Evolutionary conservation across 2,888 invertebrate genomes (phyloP).

Genomic region (Apamea monoglypha): DNA sequence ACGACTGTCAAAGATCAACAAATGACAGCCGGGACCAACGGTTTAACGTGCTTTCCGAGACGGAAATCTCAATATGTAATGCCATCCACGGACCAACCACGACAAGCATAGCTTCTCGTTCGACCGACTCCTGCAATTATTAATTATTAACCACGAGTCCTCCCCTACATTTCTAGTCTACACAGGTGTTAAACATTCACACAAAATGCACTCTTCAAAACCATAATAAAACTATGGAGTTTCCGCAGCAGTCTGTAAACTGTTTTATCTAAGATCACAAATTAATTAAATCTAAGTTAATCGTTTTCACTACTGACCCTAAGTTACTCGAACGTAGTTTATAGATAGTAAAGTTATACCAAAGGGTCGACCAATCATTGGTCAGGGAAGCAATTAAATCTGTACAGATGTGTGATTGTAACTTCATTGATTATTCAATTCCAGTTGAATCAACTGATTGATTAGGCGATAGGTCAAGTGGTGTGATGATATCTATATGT

Average conservation of each 20-base stretch:
- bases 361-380: slow-evolving; percentile 42
- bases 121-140: too few relatives aligned
- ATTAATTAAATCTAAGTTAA: not conserved
- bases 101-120: too few relatives aligned
- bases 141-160: too few relatives aligned
- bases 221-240: not conserved
- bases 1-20: too few relatives aligned
- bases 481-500: not conserved
- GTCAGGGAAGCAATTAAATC: slow-evolving; percentile 46
- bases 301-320: not conserved
- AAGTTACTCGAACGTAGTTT: slow-evolving; percentile 18
- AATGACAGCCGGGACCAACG: too few relatives aligned
- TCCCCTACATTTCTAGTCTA: too few relatives aligned
- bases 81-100: too few relatives aligned
- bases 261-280: not conserved
- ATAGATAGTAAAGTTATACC: slow-evolving; percentile 20
- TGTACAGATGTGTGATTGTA: slow-evolving; percentile 45
- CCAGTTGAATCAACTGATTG: slow-evolving; percentile 53
- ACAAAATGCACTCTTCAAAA: not conserved
- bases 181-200: too few relatives aligned
- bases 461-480: slow-evolving; percentile 50
- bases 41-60: not conserved
- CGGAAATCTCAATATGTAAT: not conserved
- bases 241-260: not conserved
- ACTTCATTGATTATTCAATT: slow-evolving; percentile 60